phyloP scores from a whole-genome alignment of 2,113 vertebrate genomes.

The Himantopus leucocephalus region DNA sequence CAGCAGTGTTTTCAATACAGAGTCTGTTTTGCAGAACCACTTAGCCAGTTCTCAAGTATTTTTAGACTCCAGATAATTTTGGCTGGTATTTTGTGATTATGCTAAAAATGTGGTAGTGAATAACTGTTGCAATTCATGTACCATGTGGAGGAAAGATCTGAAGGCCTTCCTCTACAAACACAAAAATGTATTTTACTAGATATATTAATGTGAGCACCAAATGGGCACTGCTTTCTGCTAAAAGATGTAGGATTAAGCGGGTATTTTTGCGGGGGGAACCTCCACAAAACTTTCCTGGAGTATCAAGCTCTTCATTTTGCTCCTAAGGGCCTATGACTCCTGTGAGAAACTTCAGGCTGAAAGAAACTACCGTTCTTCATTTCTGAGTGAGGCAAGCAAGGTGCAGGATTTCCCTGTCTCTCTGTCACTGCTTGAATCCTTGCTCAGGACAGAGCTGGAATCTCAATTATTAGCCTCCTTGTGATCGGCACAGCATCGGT shows the following conservation, averaged over 20 bases:
- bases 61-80: conserved; percentile 40
- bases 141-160: background rate
- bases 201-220: background rate
- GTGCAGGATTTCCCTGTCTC: background rate
- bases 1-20: background rate
- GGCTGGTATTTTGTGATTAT: conserved; percentile 26
- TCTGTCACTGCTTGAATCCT: background rate
- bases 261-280: background rate
- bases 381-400: background rate
- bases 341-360: conserved; percentile 7
- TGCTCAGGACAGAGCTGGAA: background rate
- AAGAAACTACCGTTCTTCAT: background rate
- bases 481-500: background rate
- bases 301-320: background rate
- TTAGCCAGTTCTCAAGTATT: conserved; percentile 29
- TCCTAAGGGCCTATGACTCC: background rate
- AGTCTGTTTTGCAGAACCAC: background rate
- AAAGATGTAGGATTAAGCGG: background rate
- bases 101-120: conserved; percentile 33
- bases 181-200: background rate
- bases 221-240: background rate
- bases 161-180: conserved; percentile 13
- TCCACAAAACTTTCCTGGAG: background rate
- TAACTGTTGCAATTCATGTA: background rate
- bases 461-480: background rate